Base-by-base conservation (phyloP, 2,113 vertebrate species). In the Recurvirostra avosetta region DNA sequence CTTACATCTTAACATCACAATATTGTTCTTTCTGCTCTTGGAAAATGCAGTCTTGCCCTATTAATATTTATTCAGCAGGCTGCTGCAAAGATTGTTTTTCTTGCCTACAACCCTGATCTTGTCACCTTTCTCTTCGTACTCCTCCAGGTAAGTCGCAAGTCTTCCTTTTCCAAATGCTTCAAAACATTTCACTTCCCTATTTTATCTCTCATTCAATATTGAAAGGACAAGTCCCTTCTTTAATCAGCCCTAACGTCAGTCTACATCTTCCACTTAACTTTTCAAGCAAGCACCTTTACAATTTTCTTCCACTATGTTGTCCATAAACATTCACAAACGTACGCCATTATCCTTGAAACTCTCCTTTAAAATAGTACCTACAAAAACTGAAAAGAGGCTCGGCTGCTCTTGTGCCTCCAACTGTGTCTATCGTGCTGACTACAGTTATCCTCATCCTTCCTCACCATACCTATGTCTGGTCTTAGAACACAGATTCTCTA, bases 21-120 rank as follows among this genome's bases (percentile, higher is more conserved):
- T 67, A 55, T 30, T 74, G 29, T 50, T 92, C 32, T 74, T 41
- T 34, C 63, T 76, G 62, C 32, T 82, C 18, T 29, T 50, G 41
- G n/a, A 88, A 97, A 92, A 92, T 18, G 20, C 32, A 83, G 50
- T 45, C 53, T 76, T 88, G 6, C 12, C 36, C 40, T 88, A 86
- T 75, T 90, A 93, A 84, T 93, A 93, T 88, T 93, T 86, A 87
- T 72, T 94, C 53, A 79, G 74, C 15, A 61, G 34, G 21, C 38
- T 87, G 47, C 73, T 70, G 38, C 9, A 88, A 93, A 90, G 52
- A 52, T 72, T 72, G 47, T 56, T 94, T 95, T 85, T 88, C 70
- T 82, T 79, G 66, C 82, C 91, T 88, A 74, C 59, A 92, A 66
- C 38, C 23, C 68, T 83, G 71, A 86, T 90, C 78, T 92, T 77